Percentiles rank a stretch among this genome's conserved stretches.
Evolutionary conservation across 2,888 invertebrate species (phyloP).

Genomic region (Cistogaster globosa): DNA sequence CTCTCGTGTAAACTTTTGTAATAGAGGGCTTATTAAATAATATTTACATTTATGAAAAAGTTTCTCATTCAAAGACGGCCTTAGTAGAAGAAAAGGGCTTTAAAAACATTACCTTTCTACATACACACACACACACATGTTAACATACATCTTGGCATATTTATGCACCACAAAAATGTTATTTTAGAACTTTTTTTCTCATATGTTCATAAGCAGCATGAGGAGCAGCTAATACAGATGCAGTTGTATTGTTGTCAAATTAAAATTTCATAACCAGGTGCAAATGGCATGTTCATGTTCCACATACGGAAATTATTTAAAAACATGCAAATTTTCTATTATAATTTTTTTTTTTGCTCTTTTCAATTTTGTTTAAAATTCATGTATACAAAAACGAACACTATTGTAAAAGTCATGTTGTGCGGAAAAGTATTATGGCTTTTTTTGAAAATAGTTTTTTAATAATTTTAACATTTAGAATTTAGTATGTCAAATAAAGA

Average conservation of each 20-base stretch:
- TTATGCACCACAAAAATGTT: neutral
- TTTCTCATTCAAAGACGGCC: neutral
- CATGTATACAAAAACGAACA: conserved; percentile 12
- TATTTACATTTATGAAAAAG: conserved; percentile 19
- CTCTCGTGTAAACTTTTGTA: neutral
- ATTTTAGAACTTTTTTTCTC: neutral
- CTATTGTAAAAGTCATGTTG: conserved; percentile 53
- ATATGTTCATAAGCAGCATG: conserved; percentile 27
- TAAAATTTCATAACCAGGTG: conserved; percentile 57
- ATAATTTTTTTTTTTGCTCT: conserved; percentile 38
- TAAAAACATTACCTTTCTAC: neutral
- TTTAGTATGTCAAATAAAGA: conserved; percentile 1
- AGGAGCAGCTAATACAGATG: conserved; percentile 3
- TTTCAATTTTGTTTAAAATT: conserved; percentile 25
- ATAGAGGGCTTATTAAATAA: conserved; percentile 57
- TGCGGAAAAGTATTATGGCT: conserved; percentile 37
- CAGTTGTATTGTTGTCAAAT: conserved; percentile 52
- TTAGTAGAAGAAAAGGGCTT: neutral
- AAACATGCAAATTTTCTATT: conserved; percentile 63
- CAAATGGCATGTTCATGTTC: conserved; percentile 63
- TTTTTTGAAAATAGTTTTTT: conserved; percentile 12
- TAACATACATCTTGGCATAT: neutral
- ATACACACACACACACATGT: neutral
- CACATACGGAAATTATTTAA: conserved; percentile 40
- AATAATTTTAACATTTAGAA: neutral